Conservation (phyloP, 2,888 invertebrate genomes). For the Brachynemurus nebulosus region DNA sequence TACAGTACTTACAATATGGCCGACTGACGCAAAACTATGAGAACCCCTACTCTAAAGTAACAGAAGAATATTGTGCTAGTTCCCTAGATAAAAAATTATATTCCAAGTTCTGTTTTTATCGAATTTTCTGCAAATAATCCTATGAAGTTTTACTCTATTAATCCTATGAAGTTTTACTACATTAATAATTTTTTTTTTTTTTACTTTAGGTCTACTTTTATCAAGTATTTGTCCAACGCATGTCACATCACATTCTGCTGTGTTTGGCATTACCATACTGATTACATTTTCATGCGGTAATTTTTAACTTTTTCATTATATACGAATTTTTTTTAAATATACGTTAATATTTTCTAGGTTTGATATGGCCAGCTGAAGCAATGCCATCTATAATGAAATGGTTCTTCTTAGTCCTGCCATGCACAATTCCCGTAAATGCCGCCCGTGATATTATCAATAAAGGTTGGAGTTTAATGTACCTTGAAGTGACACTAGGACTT, state of each 20-base stretch:
- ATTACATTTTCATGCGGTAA: slow-evolving; percentile 75
- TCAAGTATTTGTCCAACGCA: slow-evolving; percentile 68
- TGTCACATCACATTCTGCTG: slow-evolving; percentile 67
- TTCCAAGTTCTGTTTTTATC: too few relatives aligned
- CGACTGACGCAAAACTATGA: too few relatives aligned
- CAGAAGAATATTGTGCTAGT: too few relatives aligned
- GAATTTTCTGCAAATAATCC: too few relatives aligned
- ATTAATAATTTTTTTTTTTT: too few relatives aligned
- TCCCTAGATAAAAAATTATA: too few relatives aligned
- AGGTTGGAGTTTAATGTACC: not conserved
- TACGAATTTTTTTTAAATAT: too few relatives aligned
- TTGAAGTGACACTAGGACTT: not conserved
- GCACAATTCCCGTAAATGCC: slow-evolving; percentile 37
- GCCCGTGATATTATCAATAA: not conserved
- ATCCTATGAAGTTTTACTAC: too few relatives aligned
- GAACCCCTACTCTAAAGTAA: too few relatives aligned
- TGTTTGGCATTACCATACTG: slow-evolving; percentile 82
- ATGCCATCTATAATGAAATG: slow-evolving; percentile 35
- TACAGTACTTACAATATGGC: too few relatives aligned
- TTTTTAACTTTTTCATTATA: too few relatives aligned
- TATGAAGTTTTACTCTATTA: too few relatives aligned
- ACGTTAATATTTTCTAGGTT: slow-evolving; percentile 31
- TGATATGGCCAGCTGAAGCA: slow-evolving; percentile 56
- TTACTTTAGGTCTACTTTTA: slow-evolving; percentile 55
- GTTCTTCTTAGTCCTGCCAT: slow-evolving; percentile 42